These are phyloP conservation scores for Nephrotoma appendiculata DNA, from an alignment of 2,888 invertebrate species.

Conservation along the genomic window DNA sequence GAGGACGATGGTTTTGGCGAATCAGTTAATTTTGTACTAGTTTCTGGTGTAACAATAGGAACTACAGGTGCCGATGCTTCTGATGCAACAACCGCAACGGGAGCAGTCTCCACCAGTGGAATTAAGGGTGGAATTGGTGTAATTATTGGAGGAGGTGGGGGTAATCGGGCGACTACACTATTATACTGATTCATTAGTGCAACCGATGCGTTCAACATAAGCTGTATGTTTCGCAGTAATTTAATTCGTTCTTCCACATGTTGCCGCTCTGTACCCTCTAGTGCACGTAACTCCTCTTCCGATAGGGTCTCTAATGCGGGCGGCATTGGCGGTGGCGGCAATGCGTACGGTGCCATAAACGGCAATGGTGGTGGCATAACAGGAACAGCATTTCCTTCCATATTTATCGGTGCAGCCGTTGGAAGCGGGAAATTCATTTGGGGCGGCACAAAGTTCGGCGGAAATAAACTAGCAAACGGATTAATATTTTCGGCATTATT, in stretches of 20 bases:
- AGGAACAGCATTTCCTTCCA: slow-evolving; percentile 23
- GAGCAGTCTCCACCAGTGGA: neutral
- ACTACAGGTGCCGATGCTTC: slow-evolving; percentile 8
- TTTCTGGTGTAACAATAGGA: slow-evolving; percentile 15
- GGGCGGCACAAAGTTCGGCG: slow-evolving; percentile 7
- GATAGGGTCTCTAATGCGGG: slow-evolving; percentile 57
- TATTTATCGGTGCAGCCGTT: slow-evolving; percentile 25
- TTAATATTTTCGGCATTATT: slow-evolving; percentile 24
- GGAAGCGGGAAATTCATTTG: slow-evolving; percentile 10
- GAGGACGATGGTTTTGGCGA: neutral
- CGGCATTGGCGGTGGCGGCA: slow-evolving; percentile 64
- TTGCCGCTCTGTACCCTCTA: slow-evolving; percentile 81
- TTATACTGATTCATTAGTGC: slow-evolving; percentile 91
- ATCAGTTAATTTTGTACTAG: slow-evolving; percentile 10
- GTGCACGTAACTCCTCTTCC: slow-evolving; percentile 65
- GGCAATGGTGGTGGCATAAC: slow-evolving; percentile 39
- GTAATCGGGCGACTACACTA: slow-evolving; percentile 45
- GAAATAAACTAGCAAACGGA: slow-evolving; percentile 16
- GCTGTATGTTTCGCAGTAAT: slow-evolving; percentile 68
- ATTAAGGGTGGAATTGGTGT: slow-evolving; percentile 4
- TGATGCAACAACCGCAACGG: slow-evolving; percentile 5
- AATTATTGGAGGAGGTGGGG: slow-evolving; percentile 25
- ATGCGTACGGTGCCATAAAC: slow-evolving; percentile 36
- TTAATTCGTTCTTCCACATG: slow-evolving; percentile 85
- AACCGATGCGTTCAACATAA: slow-evolving; percentile 85